Base-by-base conservation (phyloP, 2,113 vertebrate species). In the Grantiella picta region DNA sequence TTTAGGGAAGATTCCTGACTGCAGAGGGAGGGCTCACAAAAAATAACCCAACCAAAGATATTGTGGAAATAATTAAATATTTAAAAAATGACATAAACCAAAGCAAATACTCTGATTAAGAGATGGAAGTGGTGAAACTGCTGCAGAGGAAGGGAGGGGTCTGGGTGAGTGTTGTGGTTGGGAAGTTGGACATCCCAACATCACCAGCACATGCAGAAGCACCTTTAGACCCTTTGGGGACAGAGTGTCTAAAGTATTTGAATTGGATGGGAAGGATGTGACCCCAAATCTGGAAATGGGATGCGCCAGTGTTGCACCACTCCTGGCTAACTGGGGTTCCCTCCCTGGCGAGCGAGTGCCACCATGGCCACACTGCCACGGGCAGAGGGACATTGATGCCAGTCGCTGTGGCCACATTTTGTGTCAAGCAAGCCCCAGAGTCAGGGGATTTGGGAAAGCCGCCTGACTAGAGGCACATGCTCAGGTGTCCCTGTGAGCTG, bases 371-470 rank as follows among this genome's bases (percentile, higher is more conserved):
- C 4, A 0, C 16, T 5, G 59, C 47, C 4, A 2, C 3, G 60
- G 4, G 9, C 54, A n/a, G 47, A 5, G 11, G 40, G 45, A 4
- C 86, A 28, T 0, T 0, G 1, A 15, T 7, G 60, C 8, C 11
- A 0, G 5, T 2, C 0, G 0, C 4, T 1, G 56, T 15, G 63
- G 38, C 15, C 25, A 5, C 29, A 4, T 0, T 0, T 6, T 8
- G 19, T 11, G 47, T 6, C 40, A 9, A 16, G n/a, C 23, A 4
- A 16, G 11, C 5, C 21, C 35, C 52, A 5, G 0, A 7, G 19
- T 0, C 23, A 3, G 77, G 53, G 11, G 1, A 6, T 7, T 0
- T 8, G 77, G 90, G 56, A 15, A 11, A 50, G 59, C 64, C 2
- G 12, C 45, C 24, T 23, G 4, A 7, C n/a, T 2, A 7, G 38